These are phyloP conservation scores for Zaprionus inermis DNA, from an alignment of 1,140 invertebrate genomes.

Conservation along the genomic window DNA sequence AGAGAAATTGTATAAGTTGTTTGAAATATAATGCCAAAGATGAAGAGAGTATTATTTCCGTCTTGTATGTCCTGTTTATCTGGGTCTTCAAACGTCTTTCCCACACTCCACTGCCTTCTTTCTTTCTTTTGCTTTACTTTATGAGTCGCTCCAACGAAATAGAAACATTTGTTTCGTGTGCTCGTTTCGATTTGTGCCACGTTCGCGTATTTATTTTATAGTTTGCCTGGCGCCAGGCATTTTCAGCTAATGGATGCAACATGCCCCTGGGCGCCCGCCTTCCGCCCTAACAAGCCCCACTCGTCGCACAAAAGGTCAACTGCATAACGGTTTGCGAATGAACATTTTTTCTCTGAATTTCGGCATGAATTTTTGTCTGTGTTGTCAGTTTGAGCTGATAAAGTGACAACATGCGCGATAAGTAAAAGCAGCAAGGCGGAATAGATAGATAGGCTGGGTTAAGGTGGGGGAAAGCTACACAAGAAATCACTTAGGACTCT, in stretches of 20 bases:
- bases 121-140: conserved; percentile 13
- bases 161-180: conserved; percentile 46
- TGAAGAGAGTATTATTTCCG: too few species aligned
- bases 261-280: conserved; percentile 1
- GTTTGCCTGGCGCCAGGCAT: conserved; percentile 70
- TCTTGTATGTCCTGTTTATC: too few species aligned
- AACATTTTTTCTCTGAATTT: not conserved
- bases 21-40: too few species aligned
- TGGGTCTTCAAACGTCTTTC: not conserved
- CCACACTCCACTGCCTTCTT: not conserved
- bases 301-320: conserved; percentile 59
- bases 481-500: conserved; percentile 34
- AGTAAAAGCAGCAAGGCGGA: conserved; percentile 1
- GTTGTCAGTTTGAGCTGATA: conserved; percentile 9
- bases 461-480: conserved; percentile 24
- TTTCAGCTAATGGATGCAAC: conserved; percentile 59
- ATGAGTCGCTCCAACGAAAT: conserved; percentile 20
- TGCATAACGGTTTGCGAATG: conserved; percentile 49
- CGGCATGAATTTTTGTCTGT: not conserved
- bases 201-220: conserved; percentile 74
- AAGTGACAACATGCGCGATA: conserved; percentile 20
- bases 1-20: too few species aligned
- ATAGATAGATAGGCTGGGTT: not conserved
- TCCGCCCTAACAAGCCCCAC: not conserved
- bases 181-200: conserved; percentile 50